phyloP scores from a whole-genome alignment of 2,797 vertebrate species.

The Tauraco hartlaubi region DNA sequence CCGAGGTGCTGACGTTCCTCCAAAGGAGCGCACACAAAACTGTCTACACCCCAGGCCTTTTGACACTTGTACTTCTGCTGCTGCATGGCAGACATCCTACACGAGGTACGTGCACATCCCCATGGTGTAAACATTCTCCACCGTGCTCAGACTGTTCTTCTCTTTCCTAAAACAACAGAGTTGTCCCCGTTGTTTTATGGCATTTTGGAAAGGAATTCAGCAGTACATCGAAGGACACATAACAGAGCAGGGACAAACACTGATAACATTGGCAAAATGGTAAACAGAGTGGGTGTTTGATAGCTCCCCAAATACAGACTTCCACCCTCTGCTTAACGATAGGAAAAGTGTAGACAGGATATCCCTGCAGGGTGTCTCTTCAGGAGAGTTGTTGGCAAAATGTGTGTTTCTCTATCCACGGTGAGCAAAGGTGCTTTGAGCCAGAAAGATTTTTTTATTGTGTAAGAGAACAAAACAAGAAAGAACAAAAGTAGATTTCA shows the following conservation, averaged over 20 bases:
- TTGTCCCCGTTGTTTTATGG: background rate
- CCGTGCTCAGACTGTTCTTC: background rate
- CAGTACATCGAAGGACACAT: background rate
- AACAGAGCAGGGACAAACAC: background rate
- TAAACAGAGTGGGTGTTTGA: background rate
- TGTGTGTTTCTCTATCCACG: background rate
- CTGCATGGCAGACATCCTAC: background rate
- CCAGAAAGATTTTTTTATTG: slow-evolving; percentile 16
- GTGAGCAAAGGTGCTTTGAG: slow-evolving; percentile 1
- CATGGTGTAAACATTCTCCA: background rate
- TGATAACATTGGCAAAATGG: background rate
- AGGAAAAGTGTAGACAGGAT: slow-evolving; percentile 28
- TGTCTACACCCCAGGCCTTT: background rate
- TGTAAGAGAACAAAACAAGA: slow-evolving; percentile 38
- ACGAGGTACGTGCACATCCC: slow-evolving; percentile 42
- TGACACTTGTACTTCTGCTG: background rate
- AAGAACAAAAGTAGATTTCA: slow-evolving; percentile 24
- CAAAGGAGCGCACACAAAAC: background rate
- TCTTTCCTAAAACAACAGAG: background rate
- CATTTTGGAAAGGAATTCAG: background rate
- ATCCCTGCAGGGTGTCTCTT: slow-evolving; percentile 44
- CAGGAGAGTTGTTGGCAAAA: background rate
- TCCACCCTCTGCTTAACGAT: background rate
- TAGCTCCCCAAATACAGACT: background rate
- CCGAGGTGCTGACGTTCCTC: background rate